A percentile compares a stretch with the other conserved stretches of the same genome.
phyloP scores from a whole-genome alignment of 92 coral and sea anemone genomes.

The Parazoanthus atlanticus region DNA sequence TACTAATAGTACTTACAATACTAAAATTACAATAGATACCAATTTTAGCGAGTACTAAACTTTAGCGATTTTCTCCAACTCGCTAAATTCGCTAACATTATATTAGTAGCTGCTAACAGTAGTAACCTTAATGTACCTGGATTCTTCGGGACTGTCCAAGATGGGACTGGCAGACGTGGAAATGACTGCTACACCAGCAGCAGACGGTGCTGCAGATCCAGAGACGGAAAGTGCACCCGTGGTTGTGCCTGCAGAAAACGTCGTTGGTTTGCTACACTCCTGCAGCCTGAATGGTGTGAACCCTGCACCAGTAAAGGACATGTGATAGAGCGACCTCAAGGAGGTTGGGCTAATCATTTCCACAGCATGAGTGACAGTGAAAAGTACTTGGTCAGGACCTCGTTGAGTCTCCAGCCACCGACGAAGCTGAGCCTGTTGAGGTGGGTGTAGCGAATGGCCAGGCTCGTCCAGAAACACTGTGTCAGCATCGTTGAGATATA shows the following conservation, averaged over 20 bases:
- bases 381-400: slow-evolving; percentile 26
- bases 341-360: slow-evolving; percentile 45
- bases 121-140: no score
- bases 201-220: background rate
- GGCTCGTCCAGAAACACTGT: slow-evolving; percentile 42
- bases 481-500: slow-evolving; percentile 10
- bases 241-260: background rate
- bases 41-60: no score
- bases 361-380: slow-evolving; percentile 36
- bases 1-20: no score
- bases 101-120: no score
- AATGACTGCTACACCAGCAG: background rate
- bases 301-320: slow-evolving; percentile 22
- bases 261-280: background rate
- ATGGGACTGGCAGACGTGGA: background rate
- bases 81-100: background rate
- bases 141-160: no score
- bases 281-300: slow-evolving; percentile 16
- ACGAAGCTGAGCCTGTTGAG: slow-evolving; percentile 51
- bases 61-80: no score
- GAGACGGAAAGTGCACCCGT: background rate
- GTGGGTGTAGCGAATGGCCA: slow-evolving; percentile 42
- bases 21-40: no score
- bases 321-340: slow-evolving; percentile 29
- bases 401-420: slow-evolving; percentile 42